phyloP scores from a whole-genome alignment of 2,888 invertebrate species.

The Lissocephala sabroskyi region DNA sequence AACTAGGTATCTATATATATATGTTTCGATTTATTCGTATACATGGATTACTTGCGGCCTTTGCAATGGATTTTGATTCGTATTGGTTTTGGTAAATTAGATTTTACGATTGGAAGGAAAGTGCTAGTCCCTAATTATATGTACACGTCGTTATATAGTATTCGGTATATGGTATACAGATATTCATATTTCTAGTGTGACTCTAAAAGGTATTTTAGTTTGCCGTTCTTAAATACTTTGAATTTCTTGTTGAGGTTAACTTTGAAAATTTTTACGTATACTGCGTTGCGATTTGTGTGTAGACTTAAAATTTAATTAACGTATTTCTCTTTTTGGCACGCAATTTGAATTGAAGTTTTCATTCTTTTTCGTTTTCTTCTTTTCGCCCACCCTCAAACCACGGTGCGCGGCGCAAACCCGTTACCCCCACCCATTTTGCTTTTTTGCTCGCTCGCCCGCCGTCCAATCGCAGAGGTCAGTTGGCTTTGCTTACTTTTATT shows the following conservation, averaged over 20 bases:
- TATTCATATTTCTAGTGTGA: neutral
- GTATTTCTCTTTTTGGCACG: conserved; percentile 34
- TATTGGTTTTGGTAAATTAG: conserved; percentile 17
- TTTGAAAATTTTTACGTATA: conserved; percentile 57
- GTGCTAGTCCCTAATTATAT: conserved; percentile 41
- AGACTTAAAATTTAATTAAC: conserved; percentile 30
- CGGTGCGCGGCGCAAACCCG: conserved; percentile 7
- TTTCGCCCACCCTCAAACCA: conserved; percentile 19
- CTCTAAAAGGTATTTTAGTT: neutral
- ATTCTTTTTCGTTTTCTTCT: neutral
- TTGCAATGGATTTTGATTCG: conserved; percentile 45
- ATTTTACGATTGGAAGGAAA: conserved; percentile 43
- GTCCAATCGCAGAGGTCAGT: conserved; percentile 53
- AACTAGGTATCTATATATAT: conserved; percentile 12
- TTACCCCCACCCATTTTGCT: conserved; percentile 40
- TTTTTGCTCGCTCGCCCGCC: conserved; percentile 22
- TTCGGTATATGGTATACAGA: conserved; percentile 5
- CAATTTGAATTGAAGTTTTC: conserved; percentile 13
- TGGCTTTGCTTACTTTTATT: conserved; percentile 37
- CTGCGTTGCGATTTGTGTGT: conserved; percentile 54
- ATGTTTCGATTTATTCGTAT: conserved; percentile 35
- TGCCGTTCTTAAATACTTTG: conserved; percentile 16
- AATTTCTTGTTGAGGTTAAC: conserved; percentile 14
- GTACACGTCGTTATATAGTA: conserved; percentile 24
- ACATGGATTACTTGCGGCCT: conserved; percentile 43